phyloP scores from a whole-genome alignment of 2,888 invertebrate species.

The Chymomyza fuscimana region DNA sequence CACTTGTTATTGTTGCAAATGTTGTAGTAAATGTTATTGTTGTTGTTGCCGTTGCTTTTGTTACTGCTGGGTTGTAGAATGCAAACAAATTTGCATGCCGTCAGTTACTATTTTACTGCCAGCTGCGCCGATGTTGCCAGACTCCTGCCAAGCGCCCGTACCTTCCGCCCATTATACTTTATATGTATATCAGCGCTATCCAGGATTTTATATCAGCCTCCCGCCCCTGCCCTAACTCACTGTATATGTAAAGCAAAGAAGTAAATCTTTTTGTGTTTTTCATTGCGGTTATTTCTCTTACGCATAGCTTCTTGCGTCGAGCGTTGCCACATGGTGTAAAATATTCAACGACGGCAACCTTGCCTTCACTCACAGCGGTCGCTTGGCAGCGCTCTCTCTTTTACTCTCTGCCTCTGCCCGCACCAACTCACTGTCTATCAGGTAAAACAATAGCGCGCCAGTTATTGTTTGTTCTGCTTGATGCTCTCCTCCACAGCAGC shows the following conservation, averaged over 20 bases:
- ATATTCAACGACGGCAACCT: conserved; percentile 50
- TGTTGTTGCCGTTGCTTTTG: conserved; percentile 17
- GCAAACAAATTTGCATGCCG: conserved; percentile 74
- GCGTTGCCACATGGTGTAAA: conserved; percentile 75
- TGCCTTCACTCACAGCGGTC: conserved; percentile 3
- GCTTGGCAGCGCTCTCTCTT: neutral
- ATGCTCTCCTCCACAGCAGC: neutral
- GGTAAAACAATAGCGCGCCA: conserved; percentile 57
- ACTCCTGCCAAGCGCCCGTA: neutral
- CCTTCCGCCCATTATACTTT: neutral
- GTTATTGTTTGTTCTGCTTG: neutral
- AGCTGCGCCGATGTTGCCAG: conserved; percentile 44
- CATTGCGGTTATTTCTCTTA: conserved; percentile 61
- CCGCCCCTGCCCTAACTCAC: neutral
- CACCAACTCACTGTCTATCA: neutral
- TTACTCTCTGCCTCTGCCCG: neutral
- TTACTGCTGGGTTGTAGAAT: conserved; percentile 53
- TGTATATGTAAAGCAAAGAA: conserved; percentile 37
- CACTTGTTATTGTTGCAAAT: conserved; percentile 37
- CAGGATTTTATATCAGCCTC: neutral
- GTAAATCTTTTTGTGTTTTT: conserved; percentile 68
- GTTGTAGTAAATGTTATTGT: conserved; percentile 19
- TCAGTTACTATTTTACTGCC: conserved; percentile 74
- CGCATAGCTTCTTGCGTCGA: conserved; percentile 37
- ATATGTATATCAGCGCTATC: neutral